phyloP scores from a whole-genome alignment of 2,888 invertebrate species.

The Gastracanthus pulcherrimus region DNA sequence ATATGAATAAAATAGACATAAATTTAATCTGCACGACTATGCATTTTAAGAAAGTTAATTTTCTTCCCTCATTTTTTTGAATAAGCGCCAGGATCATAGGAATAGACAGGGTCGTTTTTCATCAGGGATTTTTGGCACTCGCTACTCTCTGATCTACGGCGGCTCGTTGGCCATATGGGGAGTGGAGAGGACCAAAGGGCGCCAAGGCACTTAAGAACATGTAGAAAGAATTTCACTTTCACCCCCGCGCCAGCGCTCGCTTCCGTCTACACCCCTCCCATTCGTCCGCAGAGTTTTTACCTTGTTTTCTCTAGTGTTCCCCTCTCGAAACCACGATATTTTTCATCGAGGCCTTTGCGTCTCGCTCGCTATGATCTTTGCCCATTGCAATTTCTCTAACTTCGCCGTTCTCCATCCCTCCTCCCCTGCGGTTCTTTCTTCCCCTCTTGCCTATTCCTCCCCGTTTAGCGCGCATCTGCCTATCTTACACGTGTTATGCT shows the following conservation, averaged over 20 bases:
- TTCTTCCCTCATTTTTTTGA: background rate
- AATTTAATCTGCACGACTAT: no score
- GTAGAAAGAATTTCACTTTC: constrained; percentile 41
- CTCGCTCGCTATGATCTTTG: background rate
- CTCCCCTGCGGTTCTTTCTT: background rate
- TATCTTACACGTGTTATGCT: background rate
- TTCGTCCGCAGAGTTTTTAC: constrained; percentile 44
- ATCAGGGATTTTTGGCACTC: constrained; percentile 61
- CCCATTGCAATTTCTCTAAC: constrained; percentile 15
- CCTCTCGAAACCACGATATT: constrained; percentile 66
- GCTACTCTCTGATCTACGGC: constrained; percentile 32
- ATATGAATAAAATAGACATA: no score
- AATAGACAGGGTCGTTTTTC: constrained; percentile 59
- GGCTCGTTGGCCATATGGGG: constrained; percentile 13
- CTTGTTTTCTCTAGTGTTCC: constrained; percentile 52
- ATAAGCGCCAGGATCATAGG: constrained; percentile 9
- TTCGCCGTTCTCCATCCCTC: background rate
- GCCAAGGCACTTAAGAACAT: constrained; percentile 70
- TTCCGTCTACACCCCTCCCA: background rate
- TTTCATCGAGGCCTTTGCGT: constrained; percentile 57
- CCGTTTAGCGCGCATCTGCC: background rate
- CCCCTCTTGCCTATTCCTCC: background rate
- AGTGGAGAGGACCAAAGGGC: constrained; percentile 63
- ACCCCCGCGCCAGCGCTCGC: background rate
- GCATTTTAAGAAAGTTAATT: background rate